These are phyloP conservation scores for Mugil cephalus DNA, from an alignment of 2,113 vertebrate genomes.

Conservation along the genomic window DNA sequence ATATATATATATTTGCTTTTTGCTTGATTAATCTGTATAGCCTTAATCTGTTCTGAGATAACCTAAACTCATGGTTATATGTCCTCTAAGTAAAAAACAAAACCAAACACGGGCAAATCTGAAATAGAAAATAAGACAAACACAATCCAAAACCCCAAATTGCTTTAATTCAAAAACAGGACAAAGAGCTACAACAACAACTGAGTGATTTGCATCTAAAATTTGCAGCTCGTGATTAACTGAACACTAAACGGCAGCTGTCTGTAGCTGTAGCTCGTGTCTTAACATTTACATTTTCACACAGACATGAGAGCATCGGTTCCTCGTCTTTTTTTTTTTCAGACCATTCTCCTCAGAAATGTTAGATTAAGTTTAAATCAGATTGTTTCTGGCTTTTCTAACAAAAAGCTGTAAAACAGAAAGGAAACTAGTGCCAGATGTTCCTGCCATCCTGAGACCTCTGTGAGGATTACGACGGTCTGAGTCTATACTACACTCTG, in stretches of 20 bases:
- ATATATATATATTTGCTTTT: no score
- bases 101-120: no score
- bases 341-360: background rate
- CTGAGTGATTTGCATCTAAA: background rate
- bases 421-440: constrained; percentile 41
- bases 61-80: no score
- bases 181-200: background rate
- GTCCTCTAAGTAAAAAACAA: no score
- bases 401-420: background rate
- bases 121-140: no score
- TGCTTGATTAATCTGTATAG: no score
- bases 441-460: constrained; percentile 44
- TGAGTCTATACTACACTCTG: background rate
- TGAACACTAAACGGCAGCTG: background rate
- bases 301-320: background rate
- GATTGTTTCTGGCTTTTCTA: background rate
- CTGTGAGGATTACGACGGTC: constrained; percentile 54
- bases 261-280: background rate
- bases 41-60: no score
- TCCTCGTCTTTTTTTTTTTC: no score
- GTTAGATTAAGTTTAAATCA: background rate
- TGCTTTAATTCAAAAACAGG: background rate
- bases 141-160: background rate
- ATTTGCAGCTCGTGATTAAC: no score
- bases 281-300: background rate